phyloP scores from a whole-genome alignment of 2,888 invertebrate genomes.

The Lochmaea capreae region DNA sequence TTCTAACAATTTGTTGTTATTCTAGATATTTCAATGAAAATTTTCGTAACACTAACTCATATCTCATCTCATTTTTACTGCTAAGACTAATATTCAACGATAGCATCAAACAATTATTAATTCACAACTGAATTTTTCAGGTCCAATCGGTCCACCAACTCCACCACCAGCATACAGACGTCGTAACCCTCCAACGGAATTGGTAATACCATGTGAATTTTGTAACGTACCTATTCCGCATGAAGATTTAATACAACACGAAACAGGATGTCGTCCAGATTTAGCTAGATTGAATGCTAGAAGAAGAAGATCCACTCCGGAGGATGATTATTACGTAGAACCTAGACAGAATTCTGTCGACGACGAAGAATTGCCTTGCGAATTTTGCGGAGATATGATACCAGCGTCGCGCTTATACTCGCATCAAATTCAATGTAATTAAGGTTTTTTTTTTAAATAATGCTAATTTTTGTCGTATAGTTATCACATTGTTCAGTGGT shows the following conservation, averaged over 20 bases:
- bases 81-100: background rate
- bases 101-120: background rate
- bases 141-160: slow-evolving; percentile 62
- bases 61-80: background rate
- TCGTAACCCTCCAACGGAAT: slow-evolving; percentile 68
- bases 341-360: slow-evolving; percentile 55
- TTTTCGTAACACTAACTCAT: background rate
- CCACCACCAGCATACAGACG: slow-evolving; percentile 64
- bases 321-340: slow-evolving; percentile 54
- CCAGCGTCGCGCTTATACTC: slow-evolving; percentile 68
- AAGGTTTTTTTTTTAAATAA: slow-evolving; percentile 29
- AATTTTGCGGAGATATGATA: slow-evolving; percentile 70
- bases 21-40: background rate
- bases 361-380: slow-evolving; percentile 70
- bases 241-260: slow-evolving; percentile 68
- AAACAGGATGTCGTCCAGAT: slow-evolving; percentile 66
- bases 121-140: background rate
- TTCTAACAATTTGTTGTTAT: no score
- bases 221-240: slow-evolving; percentile 68
- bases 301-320: slow-evolving; percentile 51
- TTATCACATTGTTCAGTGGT: background rate
- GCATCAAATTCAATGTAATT: slow-evolving; percentile 68
- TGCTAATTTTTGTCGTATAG: slow-evolving; percentile 10
- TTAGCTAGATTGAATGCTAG: slow-evolving; percentile 60
- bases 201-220: slow-evolving; percentile 70